Percentiles rank a stretch among this genome's conserved stretches.
phyloP scores from a whole-genome alignment of 2,888 invertebrate species.

The Spisula solida region DNA sequence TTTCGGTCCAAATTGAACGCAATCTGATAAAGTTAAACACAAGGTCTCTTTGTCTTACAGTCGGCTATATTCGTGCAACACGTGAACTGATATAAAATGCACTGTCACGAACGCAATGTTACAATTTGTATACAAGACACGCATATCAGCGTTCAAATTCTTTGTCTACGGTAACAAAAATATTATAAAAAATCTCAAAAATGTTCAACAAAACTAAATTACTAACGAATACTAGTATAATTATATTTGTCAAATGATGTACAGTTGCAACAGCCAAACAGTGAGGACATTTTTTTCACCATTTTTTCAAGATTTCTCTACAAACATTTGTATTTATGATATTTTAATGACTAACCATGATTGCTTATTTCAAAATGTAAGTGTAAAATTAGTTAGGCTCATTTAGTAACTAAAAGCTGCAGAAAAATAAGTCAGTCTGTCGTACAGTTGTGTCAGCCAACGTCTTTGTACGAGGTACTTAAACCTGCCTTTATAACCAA shows the following conservation, averaged over 20 bases:
- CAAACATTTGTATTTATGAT: neutral
- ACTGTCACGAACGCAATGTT: neutral
- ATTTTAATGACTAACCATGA: neutral
- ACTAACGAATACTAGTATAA: neutral
- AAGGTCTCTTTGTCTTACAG: neutral
- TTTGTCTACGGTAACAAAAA: neutral
- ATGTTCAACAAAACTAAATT: neutral
- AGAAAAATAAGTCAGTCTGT: neutral
- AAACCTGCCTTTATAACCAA: too few relatives aligned
- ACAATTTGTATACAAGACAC: neutral
- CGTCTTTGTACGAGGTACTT: too few relatives aligned
- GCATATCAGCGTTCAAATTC: neutral
- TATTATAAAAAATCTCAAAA: neutral
- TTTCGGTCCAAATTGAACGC: neutral
- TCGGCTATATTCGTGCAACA: neutral
- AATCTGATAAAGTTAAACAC: slow-evolving; percentile 15
- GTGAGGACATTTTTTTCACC: neutral
- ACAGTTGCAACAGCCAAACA: neutral
- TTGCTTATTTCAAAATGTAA: neutral
- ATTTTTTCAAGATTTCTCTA: neutral
- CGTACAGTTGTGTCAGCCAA: neutral
- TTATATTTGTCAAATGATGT: neutral
- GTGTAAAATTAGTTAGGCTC: neutral
- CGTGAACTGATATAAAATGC: slow-evolving; percentile 13
- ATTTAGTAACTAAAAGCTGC: neutral